Evolutionary conservation across 2,797 vertebrate genomes (phyloP).

Genomic region (Sandelia bainsii): DNA sequence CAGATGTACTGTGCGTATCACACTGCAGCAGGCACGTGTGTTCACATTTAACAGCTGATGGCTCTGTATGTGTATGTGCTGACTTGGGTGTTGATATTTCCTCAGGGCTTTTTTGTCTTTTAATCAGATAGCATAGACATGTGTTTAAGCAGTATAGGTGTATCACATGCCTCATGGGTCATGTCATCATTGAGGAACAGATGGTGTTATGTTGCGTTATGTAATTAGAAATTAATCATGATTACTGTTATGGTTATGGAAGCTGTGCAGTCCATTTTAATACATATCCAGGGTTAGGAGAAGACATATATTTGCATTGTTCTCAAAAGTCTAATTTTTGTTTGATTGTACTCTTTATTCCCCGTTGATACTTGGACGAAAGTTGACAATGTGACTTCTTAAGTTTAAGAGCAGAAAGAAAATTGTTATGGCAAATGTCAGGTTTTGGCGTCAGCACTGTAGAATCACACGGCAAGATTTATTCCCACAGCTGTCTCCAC

Average conservation of each 20-base stretch:
- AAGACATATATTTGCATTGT: neutral
- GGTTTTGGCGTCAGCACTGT: neutral
- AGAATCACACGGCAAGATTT: neutral
- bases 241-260: neutral
- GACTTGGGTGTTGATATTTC: constrained; percentile 17
- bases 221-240: constrained; percentile 22
- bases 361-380: constrained; percentile 7
- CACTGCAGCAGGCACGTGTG: constrained; percentile 4
- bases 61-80: neutral
- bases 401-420: neutral
- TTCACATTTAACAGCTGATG: constrained; percentile 36
- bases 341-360: constrained; percentile 1
- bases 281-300: neutral
- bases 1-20: constrained; percentile 58
- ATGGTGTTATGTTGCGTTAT: constrained; percentile 23
- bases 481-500: neutral
- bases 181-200: constrained; percentile 39
- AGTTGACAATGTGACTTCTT: neutral
- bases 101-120: constrained; percentile 20
- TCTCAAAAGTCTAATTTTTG: no score
- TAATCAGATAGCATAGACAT: constrained; percentile 20
- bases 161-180: constrained; percentile 36
- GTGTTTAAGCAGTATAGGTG: constrained; percentile 53
- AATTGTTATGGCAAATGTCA: neutral
- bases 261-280: neutral